phyloP scores from a whole-genome alignment of 2,888 invertebrate genomes.

The Osmoderma eremita region DNA sequence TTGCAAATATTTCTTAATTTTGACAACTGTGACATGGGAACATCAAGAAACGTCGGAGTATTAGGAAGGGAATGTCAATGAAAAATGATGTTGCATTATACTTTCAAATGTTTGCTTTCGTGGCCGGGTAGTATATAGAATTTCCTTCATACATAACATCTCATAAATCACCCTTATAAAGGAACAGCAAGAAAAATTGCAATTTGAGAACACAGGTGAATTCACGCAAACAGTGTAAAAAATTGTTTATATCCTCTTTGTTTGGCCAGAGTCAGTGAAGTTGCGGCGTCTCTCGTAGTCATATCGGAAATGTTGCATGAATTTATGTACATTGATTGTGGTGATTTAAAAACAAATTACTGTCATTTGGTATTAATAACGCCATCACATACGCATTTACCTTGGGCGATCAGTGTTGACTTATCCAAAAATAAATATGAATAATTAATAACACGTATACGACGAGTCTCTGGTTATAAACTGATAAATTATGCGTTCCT shows the following conservation, averaged over 20 bases:
- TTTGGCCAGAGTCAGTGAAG: background rate
- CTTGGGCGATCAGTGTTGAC: slow-evolving; percentile 27
- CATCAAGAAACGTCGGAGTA: too few relatives aligned
- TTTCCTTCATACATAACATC: too few relatives aligned
- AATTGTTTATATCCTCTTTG: background rate
- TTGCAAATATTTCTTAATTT: too few relatives aligned
- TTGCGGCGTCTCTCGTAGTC: slow-evolving; percentile 1
- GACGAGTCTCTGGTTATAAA: slow-evolving; percentile 23
- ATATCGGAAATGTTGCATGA: slow-evolving; percentile 14
- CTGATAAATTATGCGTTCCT: slow-evolving; percentile 25
- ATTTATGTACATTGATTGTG: slow-evolving; percentile 27
- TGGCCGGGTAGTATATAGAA: too few relatives aligned
- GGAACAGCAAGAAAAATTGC: background rate
- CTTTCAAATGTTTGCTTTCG: too few relatives aligned
- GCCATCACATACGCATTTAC: slow-evolving; percentile 21
- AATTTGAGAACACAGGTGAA: background rate
- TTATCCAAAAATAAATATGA: slow-evolving; percentile 39
- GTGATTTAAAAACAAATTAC: slow-evolving; percentile 33
- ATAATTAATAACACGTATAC: slow-evolving; percentile 34
- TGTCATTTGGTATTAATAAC: slow-evolving; percentile 32
- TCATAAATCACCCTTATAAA: too few relatives aligned
- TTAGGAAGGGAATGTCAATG: too few relatives aligned
- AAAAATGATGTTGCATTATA: too few relatives aligned
- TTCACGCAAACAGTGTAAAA: background rate
- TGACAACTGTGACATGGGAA: too few relatives aligned